Evolutionary conservation across 2,113 vertebrate genomes (phyloP).

Genomic region (Nothocercus julius): DNA sequence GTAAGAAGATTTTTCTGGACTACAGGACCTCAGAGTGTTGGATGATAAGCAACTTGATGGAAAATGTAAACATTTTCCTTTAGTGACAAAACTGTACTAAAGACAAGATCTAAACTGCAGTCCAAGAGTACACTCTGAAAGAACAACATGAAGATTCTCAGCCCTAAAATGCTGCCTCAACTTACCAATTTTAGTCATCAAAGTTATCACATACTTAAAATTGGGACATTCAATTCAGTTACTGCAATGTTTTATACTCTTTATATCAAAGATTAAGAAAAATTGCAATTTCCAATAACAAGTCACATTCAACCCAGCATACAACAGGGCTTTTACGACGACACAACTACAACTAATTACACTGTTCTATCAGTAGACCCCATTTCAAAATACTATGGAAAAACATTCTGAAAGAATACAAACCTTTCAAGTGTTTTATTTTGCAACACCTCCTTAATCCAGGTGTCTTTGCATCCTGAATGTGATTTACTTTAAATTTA

Average conservation of each 20-base stretch:
- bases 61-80: background rate
- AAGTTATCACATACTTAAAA: background rate
- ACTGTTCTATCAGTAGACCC: background rate
- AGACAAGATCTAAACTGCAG: background rate
- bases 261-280: no score
- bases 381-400: background rate
- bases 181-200: background rate
- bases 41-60: background rate
- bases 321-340: background rate
- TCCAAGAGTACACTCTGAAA: background rate
- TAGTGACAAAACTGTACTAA: background rate
- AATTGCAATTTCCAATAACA: background rate
- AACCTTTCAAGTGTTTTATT: background rate
- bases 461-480: background rate
- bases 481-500: background rate
- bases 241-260: background rate
- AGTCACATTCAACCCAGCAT: background rate
- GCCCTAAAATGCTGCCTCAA: background rate
- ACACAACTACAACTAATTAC: background rate
- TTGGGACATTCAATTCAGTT: background rate
- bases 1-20: background rate
- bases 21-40: background rate
- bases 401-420: background rate
- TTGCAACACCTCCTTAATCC: background rate
- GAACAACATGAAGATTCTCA: background rate